Base-by-base conservation (phyloP, 1,140 invertebrate species). In the Trichonephila clavipes region DNA sequence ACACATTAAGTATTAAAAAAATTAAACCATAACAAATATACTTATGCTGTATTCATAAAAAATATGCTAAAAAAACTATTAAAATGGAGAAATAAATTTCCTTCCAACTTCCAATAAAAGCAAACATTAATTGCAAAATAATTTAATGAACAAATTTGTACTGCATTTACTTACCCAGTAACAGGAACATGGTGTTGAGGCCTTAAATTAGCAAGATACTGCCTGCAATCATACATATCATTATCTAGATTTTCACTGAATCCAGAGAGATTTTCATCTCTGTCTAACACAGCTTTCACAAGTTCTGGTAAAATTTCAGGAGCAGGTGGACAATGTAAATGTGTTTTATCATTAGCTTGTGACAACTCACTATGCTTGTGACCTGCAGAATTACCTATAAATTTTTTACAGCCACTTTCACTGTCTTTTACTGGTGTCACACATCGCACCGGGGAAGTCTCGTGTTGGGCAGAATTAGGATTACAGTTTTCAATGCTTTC, bases 221-320 rank as follows among this genome's bases (percentile, higher is more conserved):
- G 94, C 40, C 95, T 85, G 94, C 95, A 96, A 72, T 95, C 95
- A 95, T 95, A 96, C 66, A 95, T 95, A 83, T 95, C 95, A 18
- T 94, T 94, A 69, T 95, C 95, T 28, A 94, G 72, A 16, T 89
- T 66, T n/a, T 94, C 94, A n/a, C 16, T 86, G 19, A 94, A 85
- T 6, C 59, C 24, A 21, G 94, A 61, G 14, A 92, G 34, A 64
- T 77, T 44, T 21, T 88, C 92, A n/a, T 94, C 94, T 64, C 94
- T 82, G 34, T 94, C 94, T 61, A 94, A 72, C 21, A 90, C 94
- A 40, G 92, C 94, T 72, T 94, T 94, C 10, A 94, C 94, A 34
- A 94, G 83, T 62, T 94, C 87, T 4, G 94, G 93, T 21, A 94
- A 66, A 28, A 92, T 87, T 34, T 89, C 85, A 66, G 94, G 90